Conservation (phyloP, 1,140 invertebrate species). For the Caenorhabditis remanei region DNA sequence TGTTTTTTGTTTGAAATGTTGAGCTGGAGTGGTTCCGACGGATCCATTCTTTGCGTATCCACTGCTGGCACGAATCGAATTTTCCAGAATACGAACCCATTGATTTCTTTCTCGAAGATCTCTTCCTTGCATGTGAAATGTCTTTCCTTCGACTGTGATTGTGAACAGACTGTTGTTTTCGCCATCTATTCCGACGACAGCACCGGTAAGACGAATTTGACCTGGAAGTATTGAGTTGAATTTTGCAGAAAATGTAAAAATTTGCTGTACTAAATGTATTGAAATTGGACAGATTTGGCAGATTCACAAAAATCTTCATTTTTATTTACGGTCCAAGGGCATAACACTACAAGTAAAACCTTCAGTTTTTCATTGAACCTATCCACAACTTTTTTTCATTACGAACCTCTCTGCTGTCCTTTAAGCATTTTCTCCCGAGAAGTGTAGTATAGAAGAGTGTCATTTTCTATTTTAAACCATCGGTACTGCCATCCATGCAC, state of each 20-base stretch:
- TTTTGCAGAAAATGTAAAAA: too few relatives aligned
- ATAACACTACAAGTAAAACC: too few relatives aligned
- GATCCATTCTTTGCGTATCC: slow-evolving; percentile 68
- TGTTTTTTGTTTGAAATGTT: slow-evolving; percentile 94
- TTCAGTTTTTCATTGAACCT: too few relatives aligned
- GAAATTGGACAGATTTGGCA: too few relatives aligned
- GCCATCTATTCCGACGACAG: slow-evolving; percentile 97
- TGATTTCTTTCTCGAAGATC: slow-evolving; percentile 92
- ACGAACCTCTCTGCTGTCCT: slow-evolving; percentile 86
- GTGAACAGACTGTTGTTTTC: slow-evolving; percentile 99
- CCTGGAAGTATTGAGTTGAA: slow-evolving; percentile 77
- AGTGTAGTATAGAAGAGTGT: slow-evolving; percentile 79
- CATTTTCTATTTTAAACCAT: slow-evolving; percentile 93
- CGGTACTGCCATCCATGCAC: slow-evolving; percentile 83
- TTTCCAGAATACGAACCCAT: slow-evolving; percentile 94
- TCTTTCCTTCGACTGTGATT: slow-evolving; percentile 97
- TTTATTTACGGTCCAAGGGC: neutral
- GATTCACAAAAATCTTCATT: neutral
- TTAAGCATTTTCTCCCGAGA: slow-evolving; percentile 99
- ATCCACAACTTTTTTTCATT: too few relatives aligned
- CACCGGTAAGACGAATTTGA: slow-evolving; percentile 87
- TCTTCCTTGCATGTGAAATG: slow-evolving; percentile 96
- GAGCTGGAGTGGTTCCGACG: slow-evolving; percentile 83
- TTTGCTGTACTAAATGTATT: too few relatives aligned
- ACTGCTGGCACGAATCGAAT: slow-evolving; percentile 83